Evolutionary conservation across 2,797 vertebrate genomes (phyloP), one percentile per base, ranked within the genome.

Genomic region (Oreortyx pictus): DNA sequence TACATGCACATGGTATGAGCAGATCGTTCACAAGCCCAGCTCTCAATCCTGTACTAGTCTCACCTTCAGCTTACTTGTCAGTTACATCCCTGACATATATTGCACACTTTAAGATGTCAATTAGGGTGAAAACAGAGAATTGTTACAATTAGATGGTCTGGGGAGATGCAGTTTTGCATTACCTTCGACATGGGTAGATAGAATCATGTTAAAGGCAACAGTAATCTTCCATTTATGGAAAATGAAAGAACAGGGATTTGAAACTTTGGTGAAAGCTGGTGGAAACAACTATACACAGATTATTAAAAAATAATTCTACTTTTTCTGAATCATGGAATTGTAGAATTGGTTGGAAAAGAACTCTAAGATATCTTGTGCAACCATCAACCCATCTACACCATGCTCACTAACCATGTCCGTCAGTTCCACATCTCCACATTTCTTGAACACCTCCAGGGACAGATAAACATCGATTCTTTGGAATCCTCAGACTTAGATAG

Each of bases 1-100:
- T 37, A 35, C 0, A 0, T 25, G 6, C 43, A 17, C 18, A 8
- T 44, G n/a, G 16, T 3, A 2, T 57, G 50, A n/a, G 49, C 5
- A 33, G 24, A 24, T 57, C 29, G 19, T 49, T 61, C 75, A n/a
- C 66, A 67, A 89, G 64, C 11, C 39, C 47, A 50, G 15, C 4
- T 47, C 29, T 24, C 14, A 23, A 31, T 4, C 24, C 17, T 78
- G n/a, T 25, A 29, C 6, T 12, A 20, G 10, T 75, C 9, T 8
- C 24, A 52, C 27, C 19, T 3, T 24, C 33, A 73, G 2, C 31
- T 66, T 86, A 43, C 14, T 61, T 44, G 16, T 14, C 19, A 27
- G 5, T 72, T 27, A 37, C 18, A 76, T 9, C 16, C 31, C 16
- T 37, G 39, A 7, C 13, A 70, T 74, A 52, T 52, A 46, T 68